phyloP scores from a whole-genome alignment of 1,140 invertebrate genomes.

The Littorina saxatilis region DNA sequence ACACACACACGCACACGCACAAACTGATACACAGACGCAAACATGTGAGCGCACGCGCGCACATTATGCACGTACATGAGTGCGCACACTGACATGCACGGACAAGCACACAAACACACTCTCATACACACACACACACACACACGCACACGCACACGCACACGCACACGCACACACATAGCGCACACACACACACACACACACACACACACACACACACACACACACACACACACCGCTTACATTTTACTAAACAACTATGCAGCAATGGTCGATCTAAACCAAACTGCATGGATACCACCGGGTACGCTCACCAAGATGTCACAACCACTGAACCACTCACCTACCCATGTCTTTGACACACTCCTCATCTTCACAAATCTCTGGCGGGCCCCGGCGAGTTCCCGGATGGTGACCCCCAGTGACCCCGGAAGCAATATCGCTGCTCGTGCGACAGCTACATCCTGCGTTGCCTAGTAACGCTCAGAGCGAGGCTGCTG shows the following conservation, averaged over 20 bases:
- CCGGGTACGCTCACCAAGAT: too few species aligned
- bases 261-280: too few species aligned
- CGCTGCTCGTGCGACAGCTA: constrained; percentile 1
- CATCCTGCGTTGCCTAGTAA: constrained; percentile 17
- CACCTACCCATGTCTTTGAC: background rate
- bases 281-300: too few species aligned
- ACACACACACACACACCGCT: background rate
- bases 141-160: background rate
- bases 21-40: background rate
- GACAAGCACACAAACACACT: too few species aligned
- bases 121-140: too few species aligned
- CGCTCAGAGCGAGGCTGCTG: background rate
- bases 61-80: background rate
- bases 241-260: too few species aligned
- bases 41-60: background rate
- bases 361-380: background rate
- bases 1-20: background rate
- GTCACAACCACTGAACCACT: background rate
- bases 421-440: constrained; percentile 1
- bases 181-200: too few species aligned
- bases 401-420: background rate
- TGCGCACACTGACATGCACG: background rate
- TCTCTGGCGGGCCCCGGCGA: too few species aligned
- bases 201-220: constrained; percentile 8
- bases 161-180: too few species aligned